phyloP scores from a whole-genome alignment of 1,140 invertebrate genomes.

The Alviniconcha marisindica region DNA sequence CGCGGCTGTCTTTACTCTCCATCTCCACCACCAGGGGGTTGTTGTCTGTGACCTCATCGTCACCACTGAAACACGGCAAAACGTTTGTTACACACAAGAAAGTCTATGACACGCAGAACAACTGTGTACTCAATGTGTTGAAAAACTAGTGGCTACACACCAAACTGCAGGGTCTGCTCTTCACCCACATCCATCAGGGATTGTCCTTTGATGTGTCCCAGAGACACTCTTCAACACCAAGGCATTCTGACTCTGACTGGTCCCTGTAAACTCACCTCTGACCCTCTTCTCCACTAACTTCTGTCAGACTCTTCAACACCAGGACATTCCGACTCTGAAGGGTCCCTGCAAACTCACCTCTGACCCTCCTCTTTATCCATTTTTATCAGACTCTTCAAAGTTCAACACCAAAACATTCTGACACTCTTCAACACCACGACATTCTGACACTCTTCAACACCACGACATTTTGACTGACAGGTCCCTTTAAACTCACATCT shows the following conservation, averaged over 20 bases:
- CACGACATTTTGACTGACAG: too few species aligned
- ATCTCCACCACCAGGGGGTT: constrained; percentile 92
- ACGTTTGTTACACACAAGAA: neutral
- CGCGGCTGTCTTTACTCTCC: constrained; percentile 85
- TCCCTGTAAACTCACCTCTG: neutral
- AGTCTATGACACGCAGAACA: too few species aligned
- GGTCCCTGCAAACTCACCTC: neutral
- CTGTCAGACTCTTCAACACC: constrained; percentile 58
- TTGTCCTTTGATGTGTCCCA: too few species aligned
- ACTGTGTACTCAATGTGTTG: too few species aligned
- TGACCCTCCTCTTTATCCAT: constrained; percentile 40
- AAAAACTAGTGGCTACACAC: too few species aligned
- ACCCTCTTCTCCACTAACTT: constrained; percentile 42
- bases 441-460: too few species aligned
- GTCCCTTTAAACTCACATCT: too few species aligned
- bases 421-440: too few species aligned
- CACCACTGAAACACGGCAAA: constrained; percentile 42
- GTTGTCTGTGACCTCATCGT: constrained; percentile 51
- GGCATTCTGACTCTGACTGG: too few species aligned
- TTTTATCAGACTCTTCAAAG: constrained; percentile 59
- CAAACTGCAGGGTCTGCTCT: too few species aligned
- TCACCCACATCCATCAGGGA: too few species aligned
- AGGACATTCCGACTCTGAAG: constrained; percentile 42
- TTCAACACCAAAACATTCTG: constrained; percentile 51
- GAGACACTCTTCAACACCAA: too few species aligned